Base-by-base conservation (phyloP, 1,140 invertebrate species). In the Akabosia matsudoensis region DNA sequence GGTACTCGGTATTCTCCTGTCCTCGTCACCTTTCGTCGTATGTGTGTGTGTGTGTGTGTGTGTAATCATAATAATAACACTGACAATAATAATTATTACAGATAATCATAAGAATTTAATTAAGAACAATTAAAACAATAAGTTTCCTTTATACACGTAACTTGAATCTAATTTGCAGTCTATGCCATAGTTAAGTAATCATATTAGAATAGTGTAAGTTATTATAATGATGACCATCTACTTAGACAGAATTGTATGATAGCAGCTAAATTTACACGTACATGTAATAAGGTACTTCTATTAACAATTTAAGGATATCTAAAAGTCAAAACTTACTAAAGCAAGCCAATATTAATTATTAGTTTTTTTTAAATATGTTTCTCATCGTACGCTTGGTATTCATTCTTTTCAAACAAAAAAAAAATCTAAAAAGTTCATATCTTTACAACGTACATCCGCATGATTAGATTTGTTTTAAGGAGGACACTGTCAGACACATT, bases 251-350 rank as follows among this genome's bases (percentile, higher is more conserved):
- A 61, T n/a, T n/a, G n/a, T 67, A 67, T 67, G 61, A 67, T 67
- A 67, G 14, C 61, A 31, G 61, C 61, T 67, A 67, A n/a, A 67
- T 67, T n/a, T 61, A 61, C 54, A 61, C 54, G 24, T 61, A 61
- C 24, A 61, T n/a, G 22, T 67, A 67, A 67, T 67, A 67, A 67
- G 61, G 61, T 67, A 67, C 61, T 67, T 67, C 61, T 67, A 67
- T 67, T 67, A 67, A 67, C 61, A 67, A 67, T 67, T 61, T 61
- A 67, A 67, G 61, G 61, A 67, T 28, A 67, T 4, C 61, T 67
- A 56, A 10, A n/a, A 61, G 61, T 67, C 26, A 67, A 67, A n/a
- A 67, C 61, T 67, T 67, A 67, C 61, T 67, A 67, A 67, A 67
- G 61, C 61, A 67, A 67, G 61, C 61, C n/a, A n/a, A n/a, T n/a